Evolutionary conservation across 2,113 vertebrate species (phyloP), one percentile per base, ranked within the genome.

Genomic region (Kryptolebias marmoratus): DNA sequence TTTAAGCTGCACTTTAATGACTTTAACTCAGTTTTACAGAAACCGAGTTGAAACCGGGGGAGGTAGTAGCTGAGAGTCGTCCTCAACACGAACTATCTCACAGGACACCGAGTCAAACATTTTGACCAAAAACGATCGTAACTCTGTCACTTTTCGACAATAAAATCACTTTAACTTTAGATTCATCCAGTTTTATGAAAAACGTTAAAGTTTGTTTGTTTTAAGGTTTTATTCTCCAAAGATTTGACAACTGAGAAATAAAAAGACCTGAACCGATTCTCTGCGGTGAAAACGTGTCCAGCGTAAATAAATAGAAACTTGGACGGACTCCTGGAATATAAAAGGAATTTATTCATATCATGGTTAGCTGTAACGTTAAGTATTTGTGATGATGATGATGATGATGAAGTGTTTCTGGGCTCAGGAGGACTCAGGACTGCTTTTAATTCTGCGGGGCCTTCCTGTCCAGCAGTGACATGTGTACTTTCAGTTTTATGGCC

Each of bases 381-480:
- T 52, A 32, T 75, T 69, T 44, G 45, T 16, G 60, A 50, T 16
- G 22, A 22, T 22, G 60, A 50, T 16, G 22, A 22, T 22, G 52
- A 3, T 58, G 64, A 75, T 72, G 27, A 55, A 64, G 47, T 30
- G 53, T 68, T 39, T 32, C 48, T 67, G 64, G n/a, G 30, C 28
- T 42, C 27, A 27, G 50, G 54, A 36, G 70, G 44, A 5, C 1
- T 36, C 48, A 63, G 44, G n/a, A 39, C 45, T 61, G 30, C 45
- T 71, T 77, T 58, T 10, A 31, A 67, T 60, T 66, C 52, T 45
- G 65, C 22, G n/a, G 45, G 11, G 36, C 45, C 5, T 36, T 31
- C 32, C 0, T 63, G 55, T 77, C 59, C 58, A 44, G 36, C 67
- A 57, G 58, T 59, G 71, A 79, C 65, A 63, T 49, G 48, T 74